phyloP scores from a whole-genome alignment of 2,888 invertebrate species.

The Eremobia ochroleuca region DNA sequence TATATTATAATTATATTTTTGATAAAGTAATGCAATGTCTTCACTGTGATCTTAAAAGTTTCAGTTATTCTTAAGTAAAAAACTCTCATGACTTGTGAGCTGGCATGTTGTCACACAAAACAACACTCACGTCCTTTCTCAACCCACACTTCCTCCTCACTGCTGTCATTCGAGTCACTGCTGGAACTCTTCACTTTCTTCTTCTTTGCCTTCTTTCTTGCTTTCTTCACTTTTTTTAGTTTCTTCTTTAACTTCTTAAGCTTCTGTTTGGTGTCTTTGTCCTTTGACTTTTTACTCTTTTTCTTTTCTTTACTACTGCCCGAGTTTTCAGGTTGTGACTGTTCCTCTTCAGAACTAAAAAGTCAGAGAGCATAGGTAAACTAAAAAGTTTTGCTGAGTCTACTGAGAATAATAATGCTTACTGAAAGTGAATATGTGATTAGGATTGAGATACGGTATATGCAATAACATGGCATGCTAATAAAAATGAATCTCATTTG shows the following conservation, averaged over 20 bases:
- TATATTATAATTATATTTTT: neutral
- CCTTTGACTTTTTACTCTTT: constrained; percentile 86
- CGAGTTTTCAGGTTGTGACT: constrained; percentile 77
- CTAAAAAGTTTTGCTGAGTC: neutral
- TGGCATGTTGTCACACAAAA: neutral
- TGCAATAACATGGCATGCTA: neutral
- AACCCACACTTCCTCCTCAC: constrained; percentile 92
- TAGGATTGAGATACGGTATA: neutral
- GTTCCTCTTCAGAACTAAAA: constrained; percentile 87
- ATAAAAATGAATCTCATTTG: neutral
- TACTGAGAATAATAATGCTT: constrained; percentile 2
- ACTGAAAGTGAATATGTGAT: neutral
- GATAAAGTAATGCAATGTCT: neutral
- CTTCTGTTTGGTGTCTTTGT: constrained; percentile 90
- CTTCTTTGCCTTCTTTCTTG: constrained; percentile 89
- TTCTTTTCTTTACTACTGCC: constrained; percentile 86
- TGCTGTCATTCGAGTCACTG: constrained; percentile 81
- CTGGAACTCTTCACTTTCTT: constrained; percentile 84
- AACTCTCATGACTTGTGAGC: neutral
- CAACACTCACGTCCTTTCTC: constrained; percentile 89
- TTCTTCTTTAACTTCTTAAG: constrained; percentile 90
- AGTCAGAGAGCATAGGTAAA: constrained; percentile 4
- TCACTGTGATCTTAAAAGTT: neutral
- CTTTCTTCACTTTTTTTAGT: constrained; percentile 89
- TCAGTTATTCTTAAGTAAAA: neutral